phyloP scores from a whole-genome alignment of 2,888 invertebrate genomes.

The Lepidochrysops patricia region DNA sequence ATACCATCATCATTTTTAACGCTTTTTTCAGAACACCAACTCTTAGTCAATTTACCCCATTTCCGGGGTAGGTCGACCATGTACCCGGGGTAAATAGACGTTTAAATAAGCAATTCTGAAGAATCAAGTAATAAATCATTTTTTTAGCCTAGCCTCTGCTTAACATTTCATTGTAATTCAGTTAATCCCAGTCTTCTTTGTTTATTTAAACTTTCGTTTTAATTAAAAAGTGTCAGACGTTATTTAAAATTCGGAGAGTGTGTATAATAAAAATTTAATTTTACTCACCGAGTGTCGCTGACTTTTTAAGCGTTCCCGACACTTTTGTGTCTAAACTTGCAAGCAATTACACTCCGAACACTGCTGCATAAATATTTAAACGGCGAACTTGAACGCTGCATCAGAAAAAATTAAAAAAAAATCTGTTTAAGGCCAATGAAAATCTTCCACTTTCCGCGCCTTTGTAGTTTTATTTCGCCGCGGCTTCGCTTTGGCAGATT shows the following conservation, averaged over 20 bases:
- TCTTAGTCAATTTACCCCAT: too few relatives aligned
- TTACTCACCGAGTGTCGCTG: neutral
- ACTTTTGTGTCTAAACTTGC: conserved; percentile 7
- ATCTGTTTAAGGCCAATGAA: conserved; percentile 5
- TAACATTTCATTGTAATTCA: neutral
- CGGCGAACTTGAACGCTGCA: conserved; percentile 6
- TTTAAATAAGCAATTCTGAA: too few relatives aligned
- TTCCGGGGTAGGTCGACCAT: too few relatives aligned
- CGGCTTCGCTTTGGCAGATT: neutral
- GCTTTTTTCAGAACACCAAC: too few relatives aligned
- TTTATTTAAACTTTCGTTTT: neutral
- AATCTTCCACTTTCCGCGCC: neutral
- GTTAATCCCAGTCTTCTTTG: neutral
- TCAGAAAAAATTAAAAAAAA: neutral
- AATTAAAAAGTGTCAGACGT: conserved; percentile 4
- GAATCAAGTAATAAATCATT: too few relatives aligned
- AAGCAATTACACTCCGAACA: conserved; percentile 9
- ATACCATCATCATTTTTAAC: too few relatives aligned
- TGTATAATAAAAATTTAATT: neutral
- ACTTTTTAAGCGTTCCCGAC: conserved; percentile 10
- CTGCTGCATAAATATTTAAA: conserved; percentile 5
- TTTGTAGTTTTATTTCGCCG: conserved; percentile 1
- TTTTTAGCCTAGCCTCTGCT: neutral
- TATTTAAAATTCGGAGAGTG: neutral
- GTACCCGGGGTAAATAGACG: too few relatives aligned